Evolutionary conservation across 2,888 invertebrate genomes (phyloP).

Genomic region (Asteroscopus sphinx): DNA sequence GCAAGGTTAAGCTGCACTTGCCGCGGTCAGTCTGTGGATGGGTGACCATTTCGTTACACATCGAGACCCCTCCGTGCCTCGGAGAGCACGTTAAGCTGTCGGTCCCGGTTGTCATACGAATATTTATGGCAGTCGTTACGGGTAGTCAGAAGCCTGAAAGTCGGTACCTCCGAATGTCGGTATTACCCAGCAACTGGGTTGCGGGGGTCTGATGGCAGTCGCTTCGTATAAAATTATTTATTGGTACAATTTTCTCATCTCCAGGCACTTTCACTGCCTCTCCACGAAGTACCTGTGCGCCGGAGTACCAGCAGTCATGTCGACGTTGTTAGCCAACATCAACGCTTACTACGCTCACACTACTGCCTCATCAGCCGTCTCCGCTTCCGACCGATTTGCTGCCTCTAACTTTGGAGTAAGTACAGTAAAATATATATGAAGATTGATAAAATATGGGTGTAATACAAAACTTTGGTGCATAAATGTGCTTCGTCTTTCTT

Average conservation of each 20-base stretch:
- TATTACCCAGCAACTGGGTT: too few relatives aligned
- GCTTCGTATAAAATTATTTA: too few relatives aligned
- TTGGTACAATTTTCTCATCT: not conserved
- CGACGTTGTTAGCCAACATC: constrained; percentile 99
- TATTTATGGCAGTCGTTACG: too few relatives aligned
- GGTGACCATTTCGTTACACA: too few relatives aligned
- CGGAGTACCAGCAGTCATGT: constrained; percentile 99
- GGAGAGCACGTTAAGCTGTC: too few relatives aligned
- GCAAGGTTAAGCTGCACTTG: too few relatives aligned
- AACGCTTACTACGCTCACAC: constrained; percentile 99
- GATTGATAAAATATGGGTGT: not conserved
- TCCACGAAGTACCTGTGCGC: constrained; percentile 99
- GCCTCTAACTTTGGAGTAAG: constrained; percentile 99
- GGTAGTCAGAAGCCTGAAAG: too few relatives aligned
- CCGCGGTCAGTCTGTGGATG: too few relatives aligned
- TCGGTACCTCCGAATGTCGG: too few relatives aligned
- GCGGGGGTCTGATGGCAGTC: too few relatives aligned
- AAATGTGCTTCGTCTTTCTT: not conserved
- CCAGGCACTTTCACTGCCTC: constrained; percentile 99
- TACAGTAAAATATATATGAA: constrained; percentile 44
- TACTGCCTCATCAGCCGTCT: constrained; percentile 98
- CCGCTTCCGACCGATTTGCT: constrained; percentile 99
- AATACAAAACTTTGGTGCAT: not conserved
- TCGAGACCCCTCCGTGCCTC: too few relatives aligned
- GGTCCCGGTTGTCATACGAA: too few relatives aligned